Evolutionary conservation across 2,888 invertebrate genomes (phyloP).

Genomic region (Cheilosia variabilis): DNA sequence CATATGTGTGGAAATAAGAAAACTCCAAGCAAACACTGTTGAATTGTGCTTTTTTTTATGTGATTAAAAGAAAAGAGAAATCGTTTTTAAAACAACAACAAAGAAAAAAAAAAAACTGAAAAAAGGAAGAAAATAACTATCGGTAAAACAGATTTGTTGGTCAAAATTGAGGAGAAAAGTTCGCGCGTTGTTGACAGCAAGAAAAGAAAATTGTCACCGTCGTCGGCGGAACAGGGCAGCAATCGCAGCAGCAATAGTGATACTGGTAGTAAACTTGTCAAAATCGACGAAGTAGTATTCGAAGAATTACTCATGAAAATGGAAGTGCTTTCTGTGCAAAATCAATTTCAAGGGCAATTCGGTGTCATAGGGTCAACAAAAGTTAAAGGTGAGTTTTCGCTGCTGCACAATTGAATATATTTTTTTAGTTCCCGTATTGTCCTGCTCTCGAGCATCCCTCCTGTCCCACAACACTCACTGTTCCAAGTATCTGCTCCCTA

Average conservation of each 20-base stretch:
- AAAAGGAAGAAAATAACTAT: neutral
- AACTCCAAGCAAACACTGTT: conserved; percentile 40
- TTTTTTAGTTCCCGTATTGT: neutral
- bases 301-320: conserved; percentile 85
- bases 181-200: conserved; percentile 63
- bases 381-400: conserved; percentile 88
- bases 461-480: neutral
- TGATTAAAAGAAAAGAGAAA: conserved; percentile 16
- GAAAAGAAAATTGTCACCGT: conserved; percentile 48
- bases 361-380: conserved; percentile 85
- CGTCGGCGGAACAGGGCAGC: conserved; percentile 40
- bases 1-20: conserved; percentile 41
- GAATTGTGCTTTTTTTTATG: conserved; percentile 61
- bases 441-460: neutral
- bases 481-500: too few relatives aligned
- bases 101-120: conserved; percentile 8
- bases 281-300: conserved; percentile 80
- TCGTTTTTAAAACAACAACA: neutral
- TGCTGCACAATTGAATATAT: too few relatives aligned
- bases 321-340: conserved; percentile 92
- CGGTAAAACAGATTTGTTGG: conserved; percentile 50
- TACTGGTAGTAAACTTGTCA: conserved; percentile 76
- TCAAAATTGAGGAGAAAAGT: conserved; percentile 70
- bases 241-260: conserved; percentile 46
- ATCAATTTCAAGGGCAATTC: conserved; percentile 90